Conservation (phyloP, 2,113 vertebrate species). For the Aix galericulata region DNA sequence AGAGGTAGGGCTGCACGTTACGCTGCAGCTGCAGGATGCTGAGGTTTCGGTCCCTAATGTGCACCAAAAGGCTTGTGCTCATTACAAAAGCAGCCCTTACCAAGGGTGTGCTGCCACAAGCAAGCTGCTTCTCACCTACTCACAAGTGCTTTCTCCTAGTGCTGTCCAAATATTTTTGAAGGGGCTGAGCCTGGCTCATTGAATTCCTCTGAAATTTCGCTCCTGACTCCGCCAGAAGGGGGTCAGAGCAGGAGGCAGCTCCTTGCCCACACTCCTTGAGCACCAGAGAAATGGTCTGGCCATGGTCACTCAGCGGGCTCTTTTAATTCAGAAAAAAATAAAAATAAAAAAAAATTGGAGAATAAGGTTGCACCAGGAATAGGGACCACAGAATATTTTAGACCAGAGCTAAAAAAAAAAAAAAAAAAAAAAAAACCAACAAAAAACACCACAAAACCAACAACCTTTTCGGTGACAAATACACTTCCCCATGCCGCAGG, state of each 20-base stretch:
- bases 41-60: not conserved
- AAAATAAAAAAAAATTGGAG: not conserved
- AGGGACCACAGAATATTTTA: not conserved
- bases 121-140: not conserved
- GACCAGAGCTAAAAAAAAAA: not conserved
- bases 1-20: not conserved
- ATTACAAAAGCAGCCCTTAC: not conserved
- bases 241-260: not conserved
- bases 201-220: not conserved
- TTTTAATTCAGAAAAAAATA: not conserved
- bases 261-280: not conserved
- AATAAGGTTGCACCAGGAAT: not conserved
- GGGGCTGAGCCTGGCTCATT: not conserved
- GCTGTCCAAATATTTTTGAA: not conserved
- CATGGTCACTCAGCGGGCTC: not conserved
- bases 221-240: not conserved
- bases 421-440: too few species aligned
- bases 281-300: not conserved
- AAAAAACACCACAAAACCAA: too few species aligned
- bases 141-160: not conserved
- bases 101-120: not conserved
- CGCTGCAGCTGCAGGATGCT: rapidly evolving
- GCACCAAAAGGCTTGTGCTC: not conserved
- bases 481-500: not conserved
- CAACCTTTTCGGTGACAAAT: not conserved